Percentiles rank a stretch among this genome's conserved stretches.
Conservation (phyloP, 2,797 vertebrate species). For the Tiaroga cobitis region DNA sequence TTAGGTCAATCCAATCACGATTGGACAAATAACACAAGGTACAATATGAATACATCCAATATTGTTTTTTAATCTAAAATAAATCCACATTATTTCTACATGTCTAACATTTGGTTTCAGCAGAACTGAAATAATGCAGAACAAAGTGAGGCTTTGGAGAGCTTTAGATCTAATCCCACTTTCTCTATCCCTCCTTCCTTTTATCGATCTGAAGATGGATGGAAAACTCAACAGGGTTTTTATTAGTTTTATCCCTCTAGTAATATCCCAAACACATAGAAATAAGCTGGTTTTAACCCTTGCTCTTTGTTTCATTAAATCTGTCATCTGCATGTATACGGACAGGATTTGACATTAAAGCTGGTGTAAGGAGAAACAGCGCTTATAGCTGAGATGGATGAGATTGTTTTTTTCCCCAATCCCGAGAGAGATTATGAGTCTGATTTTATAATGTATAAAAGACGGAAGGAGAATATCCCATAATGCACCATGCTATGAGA, state of each 20-base stretch:
- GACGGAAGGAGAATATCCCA: background rate
- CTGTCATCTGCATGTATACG: background rate
- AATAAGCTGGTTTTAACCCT: constrained; percentile 31
- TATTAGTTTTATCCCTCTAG: background rate
- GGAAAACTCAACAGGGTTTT: background rate
- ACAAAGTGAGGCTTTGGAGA: constrained; percentile 3
- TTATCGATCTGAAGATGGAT: background rate
- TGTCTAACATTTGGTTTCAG: background rate
- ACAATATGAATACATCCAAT: background rate
- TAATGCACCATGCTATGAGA: background rate
- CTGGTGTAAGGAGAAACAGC: background rate
- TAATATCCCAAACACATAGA: constrained; percentile 8
- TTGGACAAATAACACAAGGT: too few species aligned
- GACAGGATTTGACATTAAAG: background rate
- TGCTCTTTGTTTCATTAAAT: constrained; percentile 14
- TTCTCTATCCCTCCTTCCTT: constrained; percentile 2
- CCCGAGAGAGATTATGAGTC: background rate
- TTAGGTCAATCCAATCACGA: background rate
- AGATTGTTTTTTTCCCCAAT: too few species aligned
- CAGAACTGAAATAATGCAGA: background rate
- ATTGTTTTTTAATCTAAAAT: background rate
- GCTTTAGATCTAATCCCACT: constrained; percentile 28
- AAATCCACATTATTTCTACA: background rate
- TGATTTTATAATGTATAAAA: background rate
- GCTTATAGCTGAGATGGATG: background rate